Base-by-base conservation (phyloP, 2,113 vertebrate genomes). In the Anolis carolinensis region DNA sequence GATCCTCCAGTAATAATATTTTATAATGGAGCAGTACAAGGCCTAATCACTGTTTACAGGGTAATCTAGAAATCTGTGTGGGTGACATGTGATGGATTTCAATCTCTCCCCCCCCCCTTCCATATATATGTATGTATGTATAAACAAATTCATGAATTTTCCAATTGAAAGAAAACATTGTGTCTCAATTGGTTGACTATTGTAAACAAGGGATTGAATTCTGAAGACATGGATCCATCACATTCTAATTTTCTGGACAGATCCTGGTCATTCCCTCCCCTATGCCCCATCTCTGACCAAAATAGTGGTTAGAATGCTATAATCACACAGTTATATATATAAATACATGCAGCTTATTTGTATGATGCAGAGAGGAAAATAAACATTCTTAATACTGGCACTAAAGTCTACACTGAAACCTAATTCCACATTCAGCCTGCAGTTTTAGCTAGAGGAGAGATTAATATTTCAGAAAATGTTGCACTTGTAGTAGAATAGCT, bases 241-340 rank as follows among this genome's bases (percentile, higher is more conserved):
- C 39, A 8, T 78, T 30, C 10, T 27, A 68, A 87, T 89, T 89
- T 92, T 83, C 85, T 89, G 90, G 39, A 91, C 82, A 83, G 70
- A 8, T 83, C 62, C 92, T 89, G 81, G 62, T 52, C 90, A 84
- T 91, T 93, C 7, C 9, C 4, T 34, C 34, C 6, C 16, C 36
- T 20, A 11, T 86, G 39, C 92, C 16, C 36, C 86, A 8, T 65
- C 86, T 86, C 36, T 80, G 87, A 52, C 76, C 52, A 62, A 91
- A 74, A 9, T 82, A 27, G 7, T 63, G 52, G 34, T 74, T 74
- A 50, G 63, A 90, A 88, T 52, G 74, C 59, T 85, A 65, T 7
- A 84, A 74, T 81, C 89, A 87, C 59, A 67, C 55, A 76, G 59
- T 62, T 89, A 76, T 39, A 65, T 88, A 90, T 39, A 92, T 90